Evolutionary conservation across 2,113 vertebrate species (phyloP), one percentile per base, ranked within the genome.

Genomic region (Heptranchias perlo): DNA sequence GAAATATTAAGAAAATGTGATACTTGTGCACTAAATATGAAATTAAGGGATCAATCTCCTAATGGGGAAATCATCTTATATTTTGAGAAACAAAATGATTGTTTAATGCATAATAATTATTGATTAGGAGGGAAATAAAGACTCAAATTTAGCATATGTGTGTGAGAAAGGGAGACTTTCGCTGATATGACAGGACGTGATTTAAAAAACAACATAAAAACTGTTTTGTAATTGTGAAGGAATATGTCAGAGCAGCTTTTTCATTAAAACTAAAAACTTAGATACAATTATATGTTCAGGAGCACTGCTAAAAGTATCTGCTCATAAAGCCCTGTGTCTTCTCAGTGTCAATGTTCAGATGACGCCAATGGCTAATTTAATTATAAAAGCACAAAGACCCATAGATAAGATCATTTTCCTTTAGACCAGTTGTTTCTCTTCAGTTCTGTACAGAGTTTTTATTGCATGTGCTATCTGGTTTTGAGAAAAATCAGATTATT

Each of bases 361-460:
- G 64, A 95, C 65, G 94, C 94, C 62, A 95, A 67, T 95, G 65
- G 94, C 49, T 95, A 95, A 95, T 67, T 73, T 47, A 3, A 73
- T 95, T 95, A 69, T 49, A 73, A 69, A 69, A 95, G 94, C 13
- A 67, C 64, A 95, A 31, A 35, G 47, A 73, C 65, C 28, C 47
- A 65, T 44, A 95, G 64, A 95, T 95, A 18, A 95, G 65, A 47
- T 95, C 11, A 73, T 95, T 52, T 95, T 69, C 94, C 47, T 95
- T 52, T 69, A 69, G 47, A 93, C 25, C 65, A 95, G 5, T 49
- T 95, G 47, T 28, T 95, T 49, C 47, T 67, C 25, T 73, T 28
- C 92, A 67, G n/a, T 95, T 87, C 65, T 52, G 65, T 16, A 35
- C 47, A 52, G 64, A 95, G 54, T 49, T 67, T 7, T 44, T 31